Base-by-base conservation (phyloP, 2,113 vertebrate species). In the Pteronura brasiliensis region DNA sequence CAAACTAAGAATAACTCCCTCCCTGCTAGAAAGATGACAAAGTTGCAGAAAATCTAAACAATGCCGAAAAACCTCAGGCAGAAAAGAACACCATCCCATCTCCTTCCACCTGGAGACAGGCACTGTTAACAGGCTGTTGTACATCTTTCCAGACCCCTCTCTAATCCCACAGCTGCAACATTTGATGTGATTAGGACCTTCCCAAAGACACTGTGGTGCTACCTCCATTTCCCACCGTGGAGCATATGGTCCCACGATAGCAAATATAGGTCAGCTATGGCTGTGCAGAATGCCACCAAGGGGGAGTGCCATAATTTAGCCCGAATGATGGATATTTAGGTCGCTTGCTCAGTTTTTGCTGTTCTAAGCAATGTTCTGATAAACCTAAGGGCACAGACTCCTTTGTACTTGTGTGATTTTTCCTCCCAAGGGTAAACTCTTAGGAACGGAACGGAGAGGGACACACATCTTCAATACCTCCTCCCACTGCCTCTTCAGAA, bases 251-350 rank as follows among this genome's bases (percentile, higher is more conserved):
- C 59, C 31, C 42, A 18, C 12, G 0, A 13, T 4, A 49, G 21
- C 80, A 76, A 52, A 49, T 4, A 8, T 0, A 23, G 67, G 1
- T 34, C 39, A 17, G 12, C 42, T 17, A 10, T 0, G 31, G 63
- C 59, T 36, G 4, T 6, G 0, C 3, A n/a, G 44, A 34, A 72
- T 3, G 20, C 76, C 67, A 36, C 0, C 3, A 74, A 69, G n/a
- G 2, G 47, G 55, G 18, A 6, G 0, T 2, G 34, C 18, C 86
- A 44, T 14, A 20, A 17, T 49, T 10, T 29, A 52, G 76, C 63
- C 36, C 0, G 0, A 61, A 0, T 0, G 15, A 11, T 29, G 74
- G 44, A 1, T 23, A 36, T 34, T 14, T 44, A 79, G 29, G 3
- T 8, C 2, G 31, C 52, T 13, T 55, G 57, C 44, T 36, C 44